These are phyloP conservation scores for Oasisia sp. DNA, from an alignment of 2,888 invertebrate genomes.

Conservation along the genomic window DNA sequence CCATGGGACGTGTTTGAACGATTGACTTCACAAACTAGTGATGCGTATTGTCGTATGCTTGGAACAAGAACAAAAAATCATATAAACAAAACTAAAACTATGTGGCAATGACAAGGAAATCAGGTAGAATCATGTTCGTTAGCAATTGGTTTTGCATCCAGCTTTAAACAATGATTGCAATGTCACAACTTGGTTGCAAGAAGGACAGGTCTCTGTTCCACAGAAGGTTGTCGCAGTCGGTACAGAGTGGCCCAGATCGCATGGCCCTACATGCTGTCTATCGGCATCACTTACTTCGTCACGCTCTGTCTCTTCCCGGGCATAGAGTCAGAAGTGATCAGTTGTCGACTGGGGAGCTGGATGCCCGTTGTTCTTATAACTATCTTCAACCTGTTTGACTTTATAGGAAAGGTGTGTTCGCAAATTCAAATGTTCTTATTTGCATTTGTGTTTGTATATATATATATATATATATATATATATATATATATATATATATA, in stretches of 20 bases:
- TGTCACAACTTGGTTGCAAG: not conserved
- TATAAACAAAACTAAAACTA: not conserved
- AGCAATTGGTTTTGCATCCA: not conserved
- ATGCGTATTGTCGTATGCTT: too few species aligned
- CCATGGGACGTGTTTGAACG: not conserved
- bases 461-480: not conserved
- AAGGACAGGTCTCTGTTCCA: not conserved
- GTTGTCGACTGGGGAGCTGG: slow-evolving; percentile 85
- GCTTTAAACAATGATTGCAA: not conserved
- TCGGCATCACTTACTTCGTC: slow-evolving; percentile 87
- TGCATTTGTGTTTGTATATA: not conserved
- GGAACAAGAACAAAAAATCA: not conserved
- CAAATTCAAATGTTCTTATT: not conserved
- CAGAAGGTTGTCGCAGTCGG: slow-evolving; percentile 78
- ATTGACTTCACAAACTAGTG: not conserved
- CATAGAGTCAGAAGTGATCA: slow-evolving; percentile 87
- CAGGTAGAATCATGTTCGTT: not conserved
- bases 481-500: too few species aligned
- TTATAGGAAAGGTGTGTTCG: slow-evolving; percentile 79
- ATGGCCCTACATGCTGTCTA: slow-evolving; percentile 91
- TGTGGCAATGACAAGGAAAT: not conserved
- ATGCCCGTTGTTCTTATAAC: slow-evolving; percentile 93
- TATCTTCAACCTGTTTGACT: slow-evolving; percentile 86
- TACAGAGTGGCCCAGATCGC: slow-evolving; percentile 85
- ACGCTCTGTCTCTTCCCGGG: slow-evolving; percentile 91